phyloP scores from a whole-genome alignment of 2,113 vertebrate genomes.

The Gasterosteus aculeatus region DNA sequence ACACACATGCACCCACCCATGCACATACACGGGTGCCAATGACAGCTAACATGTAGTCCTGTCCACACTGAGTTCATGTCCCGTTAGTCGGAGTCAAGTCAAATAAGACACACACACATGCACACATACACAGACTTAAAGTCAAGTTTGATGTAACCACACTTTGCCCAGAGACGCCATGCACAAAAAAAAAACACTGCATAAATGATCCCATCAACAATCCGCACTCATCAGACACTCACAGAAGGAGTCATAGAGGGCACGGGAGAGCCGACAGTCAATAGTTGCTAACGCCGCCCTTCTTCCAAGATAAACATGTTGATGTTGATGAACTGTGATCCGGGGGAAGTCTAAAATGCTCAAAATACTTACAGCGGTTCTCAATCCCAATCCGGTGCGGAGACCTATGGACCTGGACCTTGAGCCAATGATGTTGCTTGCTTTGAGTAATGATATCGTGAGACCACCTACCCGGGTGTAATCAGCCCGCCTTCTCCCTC shows the following conservation, averaged over 20 bases:
- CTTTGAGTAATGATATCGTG: constrained; percentile 23
- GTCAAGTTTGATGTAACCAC: constrained; percentile 61
- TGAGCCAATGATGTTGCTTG: constrained; percentile 48
- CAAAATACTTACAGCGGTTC: constrained; percentile 35
- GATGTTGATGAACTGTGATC: constrained; percentile 71
- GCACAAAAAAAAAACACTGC: constrained; percentile 43
- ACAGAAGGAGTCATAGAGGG: constrained; percentile 51
- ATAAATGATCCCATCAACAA: constrained; percentile 71
- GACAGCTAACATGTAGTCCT: constrained; percentile 48
- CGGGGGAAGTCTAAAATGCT: constrained; percentile 49
- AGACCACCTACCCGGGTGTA: constrained; percentile 57
- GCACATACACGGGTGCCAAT: constrained; percentile 39
- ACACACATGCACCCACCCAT: background rate
- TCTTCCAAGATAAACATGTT: constrained; percentile 68
- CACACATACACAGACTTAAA: constrained; percentile 42
- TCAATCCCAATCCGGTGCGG: constrained; percentile 29
- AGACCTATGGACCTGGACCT: constrained; percentile 35
- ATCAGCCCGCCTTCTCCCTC: constrained; percentile 53
- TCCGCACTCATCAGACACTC: constrained; percentile 52
- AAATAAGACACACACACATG: constrained; percentile 53
- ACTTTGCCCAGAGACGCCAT: constrained; percentile 58
- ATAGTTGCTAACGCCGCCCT: constrained; percentile 27
- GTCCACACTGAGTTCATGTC: constrained; percentile 63
- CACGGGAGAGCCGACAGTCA: constrained; percentile 38
- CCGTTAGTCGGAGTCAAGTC: constrained; percentile 61